Evolutionary conservation across 2,113 vertebrate species (phyloP).

Genomic region (Vireo altiloquus): DNA sequence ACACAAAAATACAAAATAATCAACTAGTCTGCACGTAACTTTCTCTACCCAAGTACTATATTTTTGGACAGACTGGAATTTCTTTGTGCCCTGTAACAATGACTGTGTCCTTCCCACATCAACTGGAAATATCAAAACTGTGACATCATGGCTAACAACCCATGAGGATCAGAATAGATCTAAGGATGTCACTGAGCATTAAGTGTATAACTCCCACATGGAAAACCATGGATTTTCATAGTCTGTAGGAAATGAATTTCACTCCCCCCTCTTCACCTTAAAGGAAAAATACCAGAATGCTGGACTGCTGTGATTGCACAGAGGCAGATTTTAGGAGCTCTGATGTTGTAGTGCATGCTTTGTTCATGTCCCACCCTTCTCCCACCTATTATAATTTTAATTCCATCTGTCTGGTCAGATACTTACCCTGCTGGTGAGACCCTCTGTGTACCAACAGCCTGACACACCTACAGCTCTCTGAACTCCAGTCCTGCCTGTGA

Average conservation of each 20-base stretch:
- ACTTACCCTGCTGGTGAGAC: not conserved
- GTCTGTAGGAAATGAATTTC: not conserved
- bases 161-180: not conserved
- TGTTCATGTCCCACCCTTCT: not conserved
- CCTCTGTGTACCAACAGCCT: not conserved
- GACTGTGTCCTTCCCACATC: not conserved
- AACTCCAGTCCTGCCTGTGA: not conserved
- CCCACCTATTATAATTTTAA: not conserved
- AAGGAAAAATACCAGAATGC: not conserved
- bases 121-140: not conserved
- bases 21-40: not conserved
- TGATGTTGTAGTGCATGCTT: rapidly evolving
- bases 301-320: not conserved
- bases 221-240: not conserved
- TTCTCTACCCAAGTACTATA: not conserved
- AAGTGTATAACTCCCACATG: not conserved
- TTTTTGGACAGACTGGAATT: not conserved
- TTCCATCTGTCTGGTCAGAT: not conserved
- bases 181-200: not conserved
- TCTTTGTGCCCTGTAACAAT: not conserved
- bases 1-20: not conserved
- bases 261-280: not conserved
- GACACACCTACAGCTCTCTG: not conserved
- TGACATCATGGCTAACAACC: not conserved
- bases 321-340: not conserved